Conservation (phyloP, 2,113 vertebrate species). For the Hemichromis elongatus region DNA sequence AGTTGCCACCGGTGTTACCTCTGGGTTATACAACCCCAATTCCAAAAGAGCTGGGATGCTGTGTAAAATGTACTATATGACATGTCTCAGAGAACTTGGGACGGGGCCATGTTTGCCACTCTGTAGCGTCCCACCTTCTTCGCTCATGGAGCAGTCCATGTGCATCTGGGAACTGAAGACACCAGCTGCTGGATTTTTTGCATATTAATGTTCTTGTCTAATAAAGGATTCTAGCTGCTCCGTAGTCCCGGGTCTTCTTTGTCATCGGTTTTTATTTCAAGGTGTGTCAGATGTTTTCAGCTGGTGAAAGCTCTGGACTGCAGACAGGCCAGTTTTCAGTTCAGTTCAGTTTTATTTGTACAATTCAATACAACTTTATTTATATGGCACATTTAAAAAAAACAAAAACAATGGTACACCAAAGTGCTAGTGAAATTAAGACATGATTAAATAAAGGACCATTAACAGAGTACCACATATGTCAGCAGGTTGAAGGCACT, state of each 20-base stretch:
- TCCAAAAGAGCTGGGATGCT: neutral
- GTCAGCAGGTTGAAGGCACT: no score
- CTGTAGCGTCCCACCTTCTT: neutral
- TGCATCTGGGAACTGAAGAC: neutral
- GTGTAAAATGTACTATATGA: neutral
- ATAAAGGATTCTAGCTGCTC: neutral
- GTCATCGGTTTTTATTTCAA: neutral
- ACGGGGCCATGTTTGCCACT: neutral
- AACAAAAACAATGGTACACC: no score
- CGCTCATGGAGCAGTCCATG: neutral
- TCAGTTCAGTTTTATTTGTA: neutral
- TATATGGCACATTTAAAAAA: no score
- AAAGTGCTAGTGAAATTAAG: no score
- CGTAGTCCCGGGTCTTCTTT: neutral
- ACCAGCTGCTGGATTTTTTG: neutral
- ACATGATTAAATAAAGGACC: no score
- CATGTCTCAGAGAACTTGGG: neutral
- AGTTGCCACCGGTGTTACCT: neutral
- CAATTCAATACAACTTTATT: no score
- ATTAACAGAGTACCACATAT: no score
- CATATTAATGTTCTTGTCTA: neutral
- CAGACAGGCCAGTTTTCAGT: neutral
- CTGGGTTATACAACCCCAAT: neutral
- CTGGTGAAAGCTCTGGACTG: neutral
- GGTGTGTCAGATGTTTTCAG: neutral